A percentile compares a stretch with the other conserved stretches of the same genome.
These are phyloP conservation scores for Aptenodytes forsteri DNA, from an alignment of 2,113 vertebrate genomes.

Conservation along the genomic window DNA sequence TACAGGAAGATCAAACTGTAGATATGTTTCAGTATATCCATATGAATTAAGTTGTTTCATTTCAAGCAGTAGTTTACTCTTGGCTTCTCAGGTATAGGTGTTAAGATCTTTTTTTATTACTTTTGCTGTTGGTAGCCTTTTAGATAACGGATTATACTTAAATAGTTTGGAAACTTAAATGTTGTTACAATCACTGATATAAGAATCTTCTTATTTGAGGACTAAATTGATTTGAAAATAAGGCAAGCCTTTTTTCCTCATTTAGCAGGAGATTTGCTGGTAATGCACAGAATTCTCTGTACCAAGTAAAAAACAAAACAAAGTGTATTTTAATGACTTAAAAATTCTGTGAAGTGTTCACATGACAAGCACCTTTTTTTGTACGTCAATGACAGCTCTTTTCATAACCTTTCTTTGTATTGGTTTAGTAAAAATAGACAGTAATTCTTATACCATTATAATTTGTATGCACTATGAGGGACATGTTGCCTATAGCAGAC, in stretches of 20 bases:
- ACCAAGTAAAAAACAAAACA: neutral
- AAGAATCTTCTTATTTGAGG: neutral
- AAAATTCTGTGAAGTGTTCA: neutral
- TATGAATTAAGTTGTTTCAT: neutral
- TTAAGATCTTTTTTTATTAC: neutral
- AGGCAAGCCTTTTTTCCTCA: neutral
- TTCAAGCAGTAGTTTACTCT: neutral
- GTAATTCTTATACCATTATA: neutral
- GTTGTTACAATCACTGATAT: neutral
- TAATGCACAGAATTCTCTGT: neutral
- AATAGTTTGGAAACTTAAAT: neutral
- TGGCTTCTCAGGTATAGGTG: neutral
- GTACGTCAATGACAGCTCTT: neutral
- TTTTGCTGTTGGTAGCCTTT: neutral
- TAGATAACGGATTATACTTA: neutral
- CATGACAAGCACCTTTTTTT: neutral
- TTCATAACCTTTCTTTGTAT: neutral
- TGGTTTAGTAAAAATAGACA: neutral
- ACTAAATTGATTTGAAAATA: neutral
- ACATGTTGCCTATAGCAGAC: neutral
- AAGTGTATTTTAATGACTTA: neutral
- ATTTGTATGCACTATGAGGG: neutral
- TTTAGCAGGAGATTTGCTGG: neutral
- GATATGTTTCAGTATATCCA: neutral
- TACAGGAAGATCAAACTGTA: neutral